Base-by-base conservation (phyloP, 2,797 vertebrate species). In the Pithecia hirsuta region DNA sequence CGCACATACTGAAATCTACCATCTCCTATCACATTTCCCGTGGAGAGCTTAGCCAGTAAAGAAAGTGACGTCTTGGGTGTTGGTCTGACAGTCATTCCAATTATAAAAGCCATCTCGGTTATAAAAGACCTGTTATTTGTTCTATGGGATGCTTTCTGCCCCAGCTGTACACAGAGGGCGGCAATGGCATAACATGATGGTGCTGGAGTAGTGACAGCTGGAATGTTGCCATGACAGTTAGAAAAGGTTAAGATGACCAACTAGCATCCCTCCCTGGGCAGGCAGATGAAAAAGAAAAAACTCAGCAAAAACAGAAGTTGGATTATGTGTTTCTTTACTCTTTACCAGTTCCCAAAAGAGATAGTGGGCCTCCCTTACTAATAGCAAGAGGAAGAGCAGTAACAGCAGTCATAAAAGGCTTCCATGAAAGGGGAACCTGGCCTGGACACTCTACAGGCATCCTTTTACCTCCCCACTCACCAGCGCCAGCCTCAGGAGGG, bases 21-120 rank as follows among this genome's bases (percentile, higher is more conserved):
- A 61, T 88, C 95, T 86, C 61, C 95, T 93, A 85, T 24, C 95
- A 55, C 78, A 0, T 87, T n/a, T 39, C 76, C 33, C 91, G 36
- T 5, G 82, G 86, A 83, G 95, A 57, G 50, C 59, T 13, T 39
- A 39, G 85, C 75, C 93, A 83, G 48, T 24, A 67, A 91, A 81
- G 67, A 41, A 91, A 94, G 79, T 8, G 46, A 26, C 44, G 46
- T 61, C 75, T 55, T 4, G 52, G 76, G 5, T 50, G 39, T n/a
- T 61, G 92, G 70, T 91, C 52, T 92, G 67, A 93, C 92, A 96
- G 44, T 36, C 33, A 61, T 30, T 33, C 15, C 64, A 67, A 67
- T 67, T 9, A 19, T 19, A 67, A 67, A 67, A 67, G 15, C 33
- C 33, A 67, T n/a, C 33, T 67, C 33, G 33, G 17, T 67, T n/a